Percentiles rank a stretch among this genome's conserved stretches.
Evolutionary conservation across 2,888 invertebrate genomes (phyloP).

Genomic region (Ctena decussata): DNA sequence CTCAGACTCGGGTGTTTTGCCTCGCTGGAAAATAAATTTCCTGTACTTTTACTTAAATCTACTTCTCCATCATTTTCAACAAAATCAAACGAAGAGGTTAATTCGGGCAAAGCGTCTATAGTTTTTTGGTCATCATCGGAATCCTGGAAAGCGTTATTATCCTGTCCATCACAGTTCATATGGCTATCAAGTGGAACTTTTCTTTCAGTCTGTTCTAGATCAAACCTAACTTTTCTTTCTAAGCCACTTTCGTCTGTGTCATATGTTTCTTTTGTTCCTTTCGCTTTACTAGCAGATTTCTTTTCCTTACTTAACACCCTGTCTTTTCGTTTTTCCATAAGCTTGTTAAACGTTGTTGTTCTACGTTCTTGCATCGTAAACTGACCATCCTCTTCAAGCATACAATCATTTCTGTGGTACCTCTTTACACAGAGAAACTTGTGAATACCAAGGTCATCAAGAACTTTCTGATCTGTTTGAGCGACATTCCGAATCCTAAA

Average conservation of each 20-base stretch:
- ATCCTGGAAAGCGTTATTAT: not conserved
- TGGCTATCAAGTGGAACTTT: not conserved
- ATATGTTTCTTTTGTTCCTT: constrained; percentile 5
- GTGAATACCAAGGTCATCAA: constrained; percentile 50
- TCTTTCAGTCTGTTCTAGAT: not conserved
- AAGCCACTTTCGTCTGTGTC: not conserved
- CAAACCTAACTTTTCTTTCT: not conserved
- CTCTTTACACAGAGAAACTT: constrained; percentile 68
- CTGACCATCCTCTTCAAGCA: constrained; percentile 10
- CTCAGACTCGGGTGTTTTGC: not conserved
- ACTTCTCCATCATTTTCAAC: not conserved
- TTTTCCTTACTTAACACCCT: constrained; percentile 52
- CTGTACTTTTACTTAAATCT: not conserved
- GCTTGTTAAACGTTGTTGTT: constrained; percentile 48
- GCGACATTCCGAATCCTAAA: constrained; percentile 49
- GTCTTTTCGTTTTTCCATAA: constrained; percentile 53
- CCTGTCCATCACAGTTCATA: not conserved
- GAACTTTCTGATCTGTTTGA: constrained; percentile 44
- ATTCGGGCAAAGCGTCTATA: not conserved
- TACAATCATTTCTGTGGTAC: constrained; percentile 2
- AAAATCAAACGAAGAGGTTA: not conserved
- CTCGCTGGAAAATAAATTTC: not conserved
- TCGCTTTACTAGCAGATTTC: not conserved
- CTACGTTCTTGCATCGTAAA: constrained; percentile 44
- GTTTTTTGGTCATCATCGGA: not conserved